Base-by-base conservation (phyloP, 2,888 invertebrate species). In the Cabera pusaria region DNA sequence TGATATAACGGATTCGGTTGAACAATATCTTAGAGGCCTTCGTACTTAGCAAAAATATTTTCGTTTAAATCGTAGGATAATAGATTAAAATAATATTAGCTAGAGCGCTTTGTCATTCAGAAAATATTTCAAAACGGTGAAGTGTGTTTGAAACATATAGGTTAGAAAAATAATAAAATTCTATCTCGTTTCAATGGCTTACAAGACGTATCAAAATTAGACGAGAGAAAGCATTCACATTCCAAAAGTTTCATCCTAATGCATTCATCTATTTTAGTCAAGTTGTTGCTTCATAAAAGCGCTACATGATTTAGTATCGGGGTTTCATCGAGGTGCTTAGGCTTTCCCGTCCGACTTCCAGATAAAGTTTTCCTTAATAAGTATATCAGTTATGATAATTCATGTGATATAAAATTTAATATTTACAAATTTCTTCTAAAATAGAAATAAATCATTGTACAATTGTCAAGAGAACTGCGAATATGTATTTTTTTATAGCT, bases 1-100 rank as follows among this genome's bases (percentile, higher is more conserved):
- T 47, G 51, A 56, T 47, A 47, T 52, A 43, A 52, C 42, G 48
- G 38, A 52, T 48, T 43, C 32, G 22, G 37, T 48, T 42, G 46
- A 35, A 34, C n/a, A 31, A 29, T 29, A 12, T 29, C n/a, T 16
- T 24, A 18, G 6, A 22, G 14, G 14, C 2, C 4, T 14, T 14
- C 14, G 14, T 14, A 14, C 14, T 14, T 14, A 3, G 4, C n/a
- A n/a, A n/a, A n/a, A n/a, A n/a, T n/a, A n/a, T n/a, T n/a, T n/a
- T 4, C 4, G 14, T 14, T 14, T 14, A 14, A 2, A 14, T 14
- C 3, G 14, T 14, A 14, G 14, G 4, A 14, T 14, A 14, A 14
- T 3, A 14, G 2, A 14, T 14, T 2, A n/a, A n/a, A n/a, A n/a
- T n/a, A 14, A 3, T 14, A 14, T 14, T 14, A 14, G 4, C 3